Base-by-base conservation (phyloP, 2,888 invertebrate species). In the Creontiades dilutus region DNA sequence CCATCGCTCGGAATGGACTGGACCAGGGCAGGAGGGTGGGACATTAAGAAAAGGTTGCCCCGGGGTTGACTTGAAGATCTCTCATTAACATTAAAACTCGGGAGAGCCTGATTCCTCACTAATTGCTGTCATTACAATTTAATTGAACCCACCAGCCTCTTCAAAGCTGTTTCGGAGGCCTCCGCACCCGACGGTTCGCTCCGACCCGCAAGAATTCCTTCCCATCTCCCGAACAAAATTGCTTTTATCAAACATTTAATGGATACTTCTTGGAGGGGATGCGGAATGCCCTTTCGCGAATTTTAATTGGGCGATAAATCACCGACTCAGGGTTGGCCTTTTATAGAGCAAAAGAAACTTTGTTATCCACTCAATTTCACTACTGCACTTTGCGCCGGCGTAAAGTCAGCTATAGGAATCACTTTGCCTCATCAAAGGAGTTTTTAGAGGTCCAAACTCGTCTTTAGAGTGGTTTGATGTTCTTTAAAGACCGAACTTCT, bases 201-300 rank as follows among this genome's bases (percentile, higher is more conserved):
- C 76, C 37, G 37, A 7, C 46, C 37, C 28, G n/a, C 37, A 46
- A 46, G 78, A 37, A 47, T 19, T 48, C 23, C 82, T 19, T 48
- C 52, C 48, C 48, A 82, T 82, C 82, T 19, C 47, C 19, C 16
- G 14, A 78, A 16, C 14, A 52, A 52, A 82, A 82, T 82, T 82
- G 82, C 82, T 82, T 82, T 82, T 52, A 82, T 82, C 52, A 82
- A 82, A 82, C 52, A 82, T 82, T 82, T 82, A 82, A 82, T 82
- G 82, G 82, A 52, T 52, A 52, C 82, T 23, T 52, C n/a, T 28
- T 12, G 23, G 23, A 23, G 9, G 19, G 78, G 23, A 12, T n/a
- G 19, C n/a, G 68, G 68, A 23, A 68, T 68, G 68, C 78, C 78
- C 28, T 47, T 78, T 47, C n/a, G 78, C 78, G 78, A 78, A 78